These are phyloP conservation scores for Oryzias dopingdopingensis DNA, from an alignment of 2,797 vertebrate species.

Conservation along the genomic window DNA sequence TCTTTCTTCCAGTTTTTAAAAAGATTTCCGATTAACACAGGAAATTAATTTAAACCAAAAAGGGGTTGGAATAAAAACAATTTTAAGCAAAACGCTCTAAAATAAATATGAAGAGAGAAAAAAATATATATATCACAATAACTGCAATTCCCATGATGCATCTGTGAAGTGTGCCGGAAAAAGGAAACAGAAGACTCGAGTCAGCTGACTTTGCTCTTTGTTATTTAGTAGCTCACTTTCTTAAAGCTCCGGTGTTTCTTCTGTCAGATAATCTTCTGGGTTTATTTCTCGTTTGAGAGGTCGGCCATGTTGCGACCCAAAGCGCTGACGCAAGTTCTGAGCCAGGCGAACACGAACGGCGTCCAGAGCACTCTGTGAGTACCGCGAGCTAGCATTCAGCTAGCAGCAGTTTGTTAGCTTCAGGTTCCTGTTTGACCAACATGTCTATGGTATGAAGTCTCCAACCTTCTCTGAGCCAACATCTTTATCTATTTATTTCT, in stretches of 20 bases:
- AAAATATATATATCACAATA: rapidly evolving
- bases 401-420: not conserved
- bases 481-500: too few relatives aligned
- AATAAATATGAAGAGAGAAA: not conserved
- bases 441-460: too few relatives aligned
- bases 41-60: not conserved
- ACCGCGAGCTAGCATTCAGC: slow-evolving; percentile 2
- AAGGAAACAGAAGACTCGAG: not conserved
- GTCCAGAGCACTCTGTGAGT: slow-evolving; percentile 98
- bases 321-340: slow-evolving; percentile 93
- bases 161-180: slow-evolving; percentile 23
- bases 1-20: too few relatives aligned
- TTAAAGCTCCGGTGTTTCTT: too few relatives aligned
- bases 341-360: slow-evolving; percentile 95
- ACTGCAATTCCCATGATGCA: slow-evolving; percentile 52
- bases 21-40: too few relatives aligned
- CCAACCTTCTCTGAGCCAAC: too few relatives aligned
- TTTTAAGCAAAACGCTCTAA: not conserved
- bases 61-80: not conserved
- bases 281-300: too few relatives aligned
- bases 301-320: slow-evolving; percentile 89
- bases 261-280: too few relatives aligned
- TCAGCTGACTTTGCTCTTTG: slow-evolving; percentile 43
- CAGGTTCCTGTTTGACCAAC: not conserved
- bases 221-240: rapidly evolving